Conservation (phyloP, 2,113 vertebrate genomes). For the Vidua macroura region DNA sequence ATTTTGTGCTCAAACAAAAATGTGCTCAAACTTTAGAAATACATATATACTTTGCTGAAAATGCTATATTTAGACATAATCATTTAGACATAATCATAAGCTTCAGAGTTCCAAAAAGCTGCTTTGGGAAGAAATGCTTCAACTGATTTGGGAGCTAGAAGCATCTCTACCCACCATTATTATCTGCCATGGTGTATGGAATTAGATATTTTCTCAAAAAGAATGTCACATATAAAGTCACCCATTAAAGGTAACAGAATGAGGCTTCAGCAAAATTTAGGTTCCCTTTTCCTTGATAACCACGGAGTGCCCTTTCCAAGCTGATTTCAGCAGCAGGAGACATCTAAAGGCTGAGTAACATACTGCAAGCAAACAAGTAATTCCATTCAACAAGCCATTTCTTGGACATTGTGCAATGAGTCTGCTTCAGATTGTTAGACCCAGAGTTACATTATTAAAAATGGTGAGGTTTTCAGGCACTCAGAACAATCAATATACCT, state of each 20-base stretch:
- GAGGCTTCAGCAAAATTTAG: neutral
- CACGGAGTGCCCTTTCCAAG: neutral
- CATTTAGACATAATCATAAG: conserved; percentile 8
- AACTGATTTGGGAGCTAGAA: neutral
- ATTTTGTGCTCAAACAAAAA: neutral
- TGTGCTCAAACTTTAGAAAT: neutral
- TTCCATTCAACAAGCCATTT: neutral
- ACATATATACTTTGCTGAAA: neutral
- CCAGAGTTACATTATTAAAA: neutral
- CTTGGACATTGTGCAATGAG: neutral
- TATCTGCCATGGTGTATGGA: neutral
- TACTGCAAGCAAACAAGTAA: neutral
- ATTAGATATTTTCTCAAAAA: neutral
- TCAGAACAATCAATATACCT: neutral
- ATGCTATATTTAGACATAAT: conserved; percentile 10
- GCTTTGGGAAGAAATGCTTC: neutral
- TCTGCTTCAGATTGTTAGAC: neutral
- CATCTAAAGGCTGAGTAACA: neutral
- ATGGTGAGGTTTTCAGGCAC: neutral
- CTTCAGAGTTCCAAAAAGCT: neutral
- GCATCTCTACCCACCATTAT: neutral
- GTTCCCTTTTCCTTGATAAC: neutral
- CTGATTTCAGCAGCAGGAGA: neutral
- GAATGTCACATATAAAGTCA: neutral
- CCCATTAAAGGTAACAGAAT: neutral